A percentile compares a stretch with the other conserved stretches of the same genome.
Evolutionary conservation across 2,888 invertebrate species (phyloP).

Genomic region (Lepas anatifera): DNA sequence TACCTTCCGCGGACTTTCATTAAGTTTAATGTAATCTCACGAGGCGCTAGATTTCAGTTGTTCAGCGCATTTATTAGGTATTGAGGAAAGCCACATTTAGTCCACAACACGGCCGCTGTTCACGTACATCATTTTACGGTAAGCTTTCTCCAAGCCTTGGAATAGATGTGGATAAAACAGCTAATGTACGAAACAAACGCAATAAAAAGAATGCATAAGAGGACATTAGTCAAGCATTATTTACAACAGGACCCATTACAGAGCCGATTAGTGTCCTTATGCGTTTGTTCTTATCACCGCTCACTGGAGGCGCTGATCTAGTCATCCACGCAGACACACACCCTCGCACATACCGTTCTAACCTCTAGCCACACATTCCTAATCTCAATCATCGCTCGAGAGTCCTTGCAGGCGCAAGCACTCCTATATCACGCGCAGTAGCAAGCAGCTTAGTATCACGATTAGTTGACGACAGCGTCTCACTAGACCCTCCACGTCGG

Average conservation of each 20-base stretch:
- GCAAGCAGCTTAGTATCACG: conserved; percentile 6
- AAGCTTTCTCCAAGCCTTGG: neutral
- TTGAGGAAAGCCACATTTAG: conserved; percentile 11
- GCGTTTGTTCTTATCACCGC: too few relatives aligned
- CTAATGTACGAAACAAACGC: conserved; percentile 12
- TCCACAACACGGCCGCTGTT: neutral
- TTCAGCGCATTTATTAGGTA: neutral
- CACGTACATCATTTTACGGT: neutral
- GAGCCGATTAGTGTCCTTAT: neutral
- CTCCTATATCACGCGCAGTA: neutral
- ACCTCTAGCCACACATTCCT: too few relatives aligned
- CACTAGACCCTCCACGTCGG: too few relatives aligned
- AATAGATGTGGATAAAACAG: conserved; percentile 8
- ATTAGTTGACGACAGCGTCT: too few relatives aligned
- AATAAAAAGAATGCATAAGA: conserved; percentile 9
- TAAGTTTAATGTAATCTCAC: too few relatives aligned
- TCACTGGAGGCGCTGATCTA: too few relatives aligned
- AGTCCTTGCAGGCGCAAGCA: neutral
- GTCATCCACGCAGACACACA: conserved; percentile 15
- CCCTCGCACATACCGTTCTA: conserved; percentile 13
- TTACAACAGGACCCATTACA: neutral
- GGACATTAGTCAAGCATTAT: conserved; percentile 4
- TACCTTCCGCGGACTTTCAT: too few relatives aligned
- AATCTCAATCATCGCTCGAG: too few relatives aligned
- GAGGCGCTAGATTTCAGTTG: too few relatives aligned